Base-by-base conservation (phyloP, 2,113 vertebrate genomes). In the Macroglossus sobrinus region DNA sequence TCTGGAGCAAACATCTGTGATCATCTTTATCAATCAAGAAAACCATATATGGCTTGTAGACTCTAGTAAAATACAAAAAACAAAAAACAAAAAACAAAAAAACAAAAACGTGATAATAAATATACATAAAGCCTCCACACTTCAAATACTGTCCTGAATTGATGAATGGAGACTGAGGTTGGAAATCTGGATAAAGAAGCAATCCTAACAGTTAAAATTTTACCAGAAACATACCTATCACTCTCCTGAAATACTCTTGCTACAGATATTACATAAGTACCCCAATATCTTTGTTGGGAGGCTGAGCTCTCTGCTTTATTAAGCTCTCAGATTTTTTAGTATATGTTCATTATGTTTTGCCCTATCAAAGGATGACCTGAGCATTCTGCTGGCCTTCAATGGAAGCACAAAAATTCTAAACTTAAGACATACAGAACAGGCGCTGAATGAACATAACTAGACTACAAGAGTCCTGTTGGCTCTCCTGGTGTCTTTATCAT, bases 331-430 rank as follows among this genome's bases (percentile, higher is more conserved):
- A 82, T 75, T 57, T 79, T 78, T 57, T 40, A 57, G 7, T 35
- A 1, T 69, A 61, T 53, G 12, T 95, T 88, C 84, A 86, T 92
- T 82, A 88, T 50, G 35, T 89, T 91, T 93, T 95, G 14, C 68
- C 38, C 84, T 95, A 94, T 66, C 75, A 59, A 95, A 95, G 92
- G 75, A 80, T 97, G 68, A 96, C 75, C 84, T 87, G 61, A 96
- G 79, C 75, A 87, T 93, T 95, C 78, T 96, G 53, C 59, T 97
- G 75, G 84, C 63, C 69, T 93, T 87, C 89, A 91, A 71, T 33
- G 94, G 30, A 95, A 93, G 76, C 64, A 84, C 78, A 75, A 86
- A 82, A 96, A 92, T 84, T 92, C 90, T 95, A 63, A 89, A 88
- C 33, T 61, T 59, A 87, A 87, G 33, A 53, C 71, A 95, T 96